Base-by-base conservation (phyloP, 1,140 invertebrate species). In the Ostrea denselamellosa region DNA sequence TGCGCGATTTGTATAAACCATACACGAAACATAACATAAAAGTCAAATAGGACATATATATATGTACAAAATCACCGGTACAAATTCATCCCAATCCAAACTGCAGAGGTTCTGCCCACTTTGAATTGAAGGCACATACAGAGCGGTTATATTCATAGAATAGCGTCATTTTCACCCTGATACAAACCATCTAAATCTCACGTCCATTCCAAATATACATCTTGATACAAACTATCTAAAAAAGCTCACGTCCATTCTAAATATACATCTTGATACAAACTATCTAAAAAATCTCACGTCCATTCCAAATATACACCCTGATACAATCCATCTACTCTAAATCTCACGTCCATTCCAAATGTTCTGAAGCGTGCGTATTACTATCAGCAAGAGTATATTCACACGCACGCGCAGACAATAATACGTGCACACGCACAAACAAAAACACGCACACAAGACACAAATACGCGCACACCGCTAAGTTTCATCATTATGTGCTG, bases 51-150 rank as follows among this genome's bases (percentile, higher is more conserved):
- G 8, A 17, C 25, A 77, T 12, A 28, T 34, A 25, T 77, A 77
- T 77, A 77, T 77, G 68, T 77, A 77, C 68, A 77, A 77, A 77
- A 28, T 77, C 68, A 77, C 68, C 68, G 68, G 68, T 77, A 77
- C 68, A 77, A 34, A 77, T 77, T 77, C 68, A 77, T 77, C 68
- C 68, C 25, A 77, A 77, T 77, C 12, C 68, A 34, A 25, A 8
- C 68, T 28, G 28, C 25, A 77, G 68, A 77, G 10, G 25, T 34
- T 34, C 68, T 77, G 68, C 14, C 28, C 22, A 34, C 8, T 62
- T 19, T 28, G 68, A 77, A 77, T 77, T 77, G 28, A 62, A 77
- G 68, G 68, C 68, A 77, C 68, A 77, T 28, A 77, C 25, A 77
- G 68, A 77, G 58, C 58, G n/a, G n/a, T 2, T 19, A 44, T 44